These are phyloP conservation scores for Blennius ocellaris DNA, from an alignment of 2,113 vertebrate species.

Conservation along the genomic window DNA sequence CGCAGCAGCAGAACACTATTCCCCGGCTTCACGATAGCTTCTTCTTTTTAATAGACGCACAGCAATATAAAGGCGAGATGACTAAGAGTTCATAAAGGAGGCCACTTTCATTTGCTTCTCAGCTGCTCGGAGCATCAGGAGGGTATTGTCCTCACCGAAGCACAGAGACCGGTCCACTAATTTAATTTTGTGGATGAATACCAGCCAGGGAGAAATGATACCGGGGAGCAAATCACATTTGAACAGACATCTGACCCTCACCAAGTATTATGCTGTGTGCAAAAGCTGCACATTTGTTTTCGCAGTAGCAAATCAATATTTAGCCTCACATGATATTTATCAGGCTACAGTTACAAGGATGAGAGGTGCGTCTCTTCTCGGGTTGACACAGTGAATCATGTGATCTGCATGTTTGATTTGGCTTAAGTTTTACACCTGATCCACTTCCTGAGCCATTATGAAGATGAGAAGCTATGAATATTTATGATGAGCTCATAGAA, in stretches of 20 bases:
- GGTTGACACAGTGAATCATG: too few species aligned
- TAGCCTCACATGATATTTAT: neutral
- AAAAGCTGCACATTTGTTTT: slow-evolving; percentile 3
- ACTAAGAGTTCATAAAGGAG: slow-evolving; percentile 30
- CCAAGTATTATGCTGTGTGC: neutral
- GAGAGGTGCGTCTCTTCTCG: too few species aligned
- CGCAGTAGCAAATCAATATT: too few species aligned
- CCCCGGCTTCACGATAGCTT: neutral
- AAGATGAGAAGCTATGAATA: too few species aligned
- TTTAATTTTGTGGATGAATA: slow-evolving; percentile 58
- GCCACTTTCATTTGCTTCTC: slow-evolving; percentile 52
- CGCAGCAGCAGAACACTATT: neutral
- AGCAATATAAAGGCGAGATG: slow-evolving; percentile 24
- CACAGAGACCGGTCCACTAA: slow-evolving; percentile 46
- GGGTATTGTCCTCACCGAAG: slow-evolving; percentile 51
- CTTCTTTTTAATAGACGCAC: neutral
- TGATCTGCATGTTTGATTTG: too few species aligned
- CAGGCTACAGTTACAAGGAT: neutral
- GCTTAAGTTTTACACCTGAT: too few species aligned
- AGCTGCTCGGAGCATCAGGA: slow-evolving; percentile 49
- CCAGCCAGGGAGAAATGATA: slow-evolving; percentile 41
- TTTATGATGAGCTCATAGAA: neutral
- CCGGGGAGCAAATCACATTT: slow-evolving; percentile 50
- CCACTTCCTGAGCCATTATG: too few species aligned
- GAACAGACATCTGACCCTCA: slow-evolving; percentile 36